Conservation (phyloP, 92 coral and sea anemone species). For the Porites rus region DNA sequence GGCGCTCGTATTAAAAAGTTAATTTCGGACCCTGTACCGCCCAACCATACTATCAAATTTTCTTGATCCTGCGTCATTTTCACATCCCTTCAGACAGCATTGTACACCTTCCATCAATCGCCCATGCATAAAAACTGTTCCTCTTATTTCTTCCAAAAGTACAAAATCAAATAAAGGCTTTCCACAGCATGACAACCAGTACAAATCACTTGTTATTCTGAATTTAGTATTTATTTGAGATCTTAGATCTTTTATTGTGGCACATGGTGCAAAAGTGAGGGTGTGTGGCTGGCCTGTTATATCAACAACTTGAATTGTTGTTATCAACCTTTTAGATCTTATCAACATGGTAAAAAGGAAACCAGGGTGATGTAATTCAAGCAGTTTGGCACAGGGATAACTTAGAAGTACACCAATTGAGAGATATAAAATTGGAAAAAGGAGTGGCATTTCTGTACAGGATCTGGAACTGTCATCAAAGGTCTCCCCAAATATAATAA, state of each 20-base stretch:
- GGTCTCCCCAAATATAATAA: constrained; percentile 17
- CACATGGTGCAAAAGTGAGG: constrained; percentile 50
- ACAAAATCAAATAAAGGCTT: constrained; percentile 31
- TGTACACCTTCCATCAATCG: constrained; percentile 32
- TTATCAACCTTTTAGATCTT: constrained; percentile 4
- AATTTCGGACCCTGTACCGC: no score
- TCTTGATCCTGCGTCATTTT: constrained; percentile 36
- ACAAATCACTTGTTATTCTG: background rate
- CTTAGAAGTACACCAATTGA: constrained; percentile 11
- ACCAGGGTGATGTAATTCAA: constrained; percentile 35
- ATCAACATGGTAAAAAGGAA: constrained; percentile 8
- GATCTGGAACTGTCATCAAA: constrained; percentile 5
- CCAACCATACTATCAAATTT: constrained; percentile 54
- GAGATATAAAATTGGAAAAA: constrained; percentile 17
- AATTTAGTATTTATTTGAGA: constrained; percentile 40
- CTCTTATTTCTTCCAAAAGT: constrained; percentile 11
- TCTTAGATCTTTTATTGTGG: constrained; percentile 16
- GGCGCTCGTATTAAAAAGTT: no score
- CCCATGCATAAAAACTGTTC: constrained; percentile 26
- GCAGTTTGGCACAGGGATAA: constrained; percentile 17
- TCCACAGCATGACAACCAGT: constrained; percentile 56
- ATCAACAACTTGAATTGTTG: constrained; percentile 6
- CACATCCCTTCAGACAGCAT: constrained; percentile 40
- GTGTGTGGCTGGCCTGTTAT: constrained; percentile 22
- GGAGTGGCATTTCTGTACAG: constrained; percentile 5